These are phyloP conservation scores for Ceratosolen fusciceps DNA, from an alignment of 1,140 invertebrate genomes.

Conservation along the genomic window DNA sequence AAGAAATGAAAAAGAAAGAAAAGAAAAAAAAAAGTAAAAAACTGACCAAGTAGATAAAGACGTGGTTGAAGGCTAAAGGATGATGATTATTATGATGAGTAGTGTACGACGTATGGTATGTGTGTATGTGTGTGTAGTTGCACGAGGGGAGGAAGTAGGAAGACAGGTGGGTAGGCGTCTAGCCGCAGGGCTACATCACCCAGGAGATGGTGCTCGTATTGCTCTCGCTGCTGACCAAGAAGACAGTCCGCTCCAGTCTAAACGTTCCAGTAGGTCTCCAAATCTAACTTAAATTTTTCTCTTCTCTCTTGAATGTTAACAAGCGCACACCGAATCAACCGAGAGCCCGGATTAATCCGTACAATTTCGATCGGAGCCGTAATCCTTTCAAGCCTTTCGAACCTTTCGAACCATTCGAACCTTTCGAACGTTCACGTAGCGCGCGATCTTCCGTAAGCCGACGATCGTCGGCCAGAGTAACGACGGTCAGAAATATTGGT, in stretches of 20 bases:
- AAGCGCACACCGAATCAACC: too few relatives aligned
- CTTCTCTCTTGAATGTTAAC: constrained; percentile 20
- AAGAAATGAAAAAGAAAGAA: neutral
- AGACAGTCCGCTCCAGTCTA: constrained; percentile 83
- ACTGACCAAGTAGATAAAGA: too few relatives aligned
- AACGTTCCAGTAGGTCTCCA: constrained; percentile 81
- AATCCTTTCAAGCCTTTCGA: too few relatives aligned
- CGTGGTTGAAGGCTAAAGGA: too few relatives aligned
- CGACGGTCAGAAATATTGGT: too few relatives aligned
- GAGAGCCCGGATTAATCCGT: neutral
- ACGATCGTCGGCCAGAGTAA: too few relatives aligned
- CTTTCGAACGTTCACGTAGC: too few relatives aligned
- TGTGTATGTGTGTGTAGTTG: constrained; percentile 72
- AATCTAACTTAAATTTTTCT: constrained; percentile 55
- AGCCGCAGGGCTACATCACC: constrained; percentile 74
- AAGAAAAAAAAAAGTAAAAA: too few relatives aligned
- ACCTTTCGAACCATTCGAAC: too few relatives aligned
- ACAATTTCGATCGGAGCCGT: neutral
- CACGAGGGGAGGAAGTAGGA: constrained; percentile 74
- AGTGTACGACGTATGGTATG: constrained; percentile 42
- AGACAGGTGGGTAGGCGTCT: constrained; percentile 75
- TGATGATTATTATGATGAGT: constrained; percentile 35
- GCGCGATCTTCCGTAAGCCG: too few relatives aligned
- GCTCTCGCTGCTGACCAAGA: constrained; percentile 76
- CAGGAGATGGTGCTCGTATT: constrained; percentile 72